phyloP scores from a whole-genome alignment of 2,888 invertebrate species.

The Eurytoma californica region DNA sequence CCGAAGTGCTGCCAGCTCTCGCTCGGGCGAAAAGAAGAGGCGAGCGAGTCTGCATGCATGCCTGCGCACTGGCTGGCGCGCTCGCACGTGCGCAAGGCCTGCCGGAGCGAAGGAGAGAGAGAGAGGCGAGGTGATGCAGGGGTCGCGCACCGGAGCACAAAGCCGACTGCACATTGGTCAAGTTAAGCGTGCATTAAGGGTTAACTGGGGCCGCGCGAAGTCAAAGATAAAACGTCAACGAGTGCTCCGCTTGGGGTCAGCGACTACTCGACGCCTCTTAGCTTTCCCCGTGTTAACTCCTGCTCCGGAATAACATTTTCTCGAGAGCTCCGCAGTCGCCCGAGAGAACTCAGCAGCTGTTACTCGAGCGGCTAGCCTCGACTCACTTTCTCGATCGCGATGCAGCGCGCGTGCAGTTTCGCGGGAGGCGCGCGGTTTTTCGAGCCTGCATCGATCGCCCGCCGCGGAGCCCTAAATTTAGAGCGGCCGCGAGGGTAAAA shows the following conservation, averaged over 20 bases:
- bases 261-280: neutral
- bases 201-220: slow-evolving; percentile 29
- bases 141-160: slow-evolving; percentile 26
- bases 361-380: too few relatives aligned
- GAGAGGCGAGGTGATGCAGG: slow-evolving; percentile 1
- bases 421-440: too few relatives aligned
- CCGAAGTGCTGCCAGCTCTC: slow-evolving; percentile 18
- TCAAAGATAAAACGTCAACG: slow-evolving; percentile 27
- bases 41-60: neutral
- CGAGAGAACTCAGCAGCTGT: too few relatives aligned
- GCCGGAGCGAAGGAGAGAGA: slow-evolving; percentile 8
- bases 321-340: too few relatives aligned
- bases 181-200: slow-evolving; percentile 31
- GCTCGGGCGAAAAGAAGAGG: neutral
- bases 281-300: neutral
- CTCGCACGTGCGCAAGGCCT: slow-evolving; percentile 9
- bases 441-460: too few relatives aligned
- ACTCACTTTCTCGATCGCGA: too few relatives aligned
- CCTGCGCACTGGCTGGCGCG: neutral
- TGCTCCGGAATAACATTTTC: too few relatives aligned
- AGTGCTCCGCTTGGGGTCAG: neutral
- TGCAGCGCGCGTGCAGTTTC: too few relatives aligned
- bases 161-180: slow-evolving; percentile 41
- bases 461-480: slow-evolving; percentile 28
- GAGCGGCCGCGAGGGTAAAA: neutral